Evolutionary conservation across 2,113 vertebrate genomes (phyloP).

Genomic region (Eubucco bourcierii): DNA sequence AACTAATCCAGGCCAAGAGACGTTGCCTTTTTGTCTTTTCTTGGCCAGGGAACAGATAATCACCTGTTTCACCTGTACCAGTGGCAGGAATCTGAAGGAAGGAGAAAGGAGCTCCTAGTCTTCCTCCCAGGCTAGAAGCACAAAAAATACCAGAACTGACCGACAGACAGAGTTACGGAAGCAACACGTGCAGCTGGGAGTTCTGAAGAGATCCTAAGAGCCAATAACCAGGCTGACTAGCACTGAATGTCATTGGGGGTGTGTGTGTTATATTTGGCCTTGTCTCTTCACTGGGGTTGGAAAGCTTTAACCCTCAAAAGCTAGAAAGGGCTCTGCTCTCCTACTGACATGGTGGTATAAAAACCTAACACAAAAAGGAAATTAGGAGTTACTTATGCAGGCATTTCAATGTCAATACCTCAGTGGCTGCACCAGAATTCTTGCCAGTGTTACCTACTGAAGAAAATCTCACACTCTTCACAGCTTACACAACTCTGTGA

Average conservation of each 20-base stretch:
- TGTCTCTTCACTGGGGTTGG: not conserved
- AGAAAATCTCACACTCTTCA: not conserved
- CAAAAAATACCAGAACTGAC: not conserved
- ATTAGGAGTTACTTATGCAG: not conserved
- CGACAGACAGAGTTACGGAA: rapidly evolving
- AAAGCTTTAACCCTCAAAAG: not conserved
- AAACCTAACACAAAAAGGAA: not conserved
- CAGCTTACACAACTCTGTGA: not conserved
- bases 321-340: not conserved
- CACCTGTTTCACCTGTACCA: rapidly evolving
- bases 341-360: not conserved
- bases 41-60: not conserved
- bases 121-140: not conserved
- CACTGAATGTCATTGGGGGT: not conserved
- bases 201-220: not conserved
- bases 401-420: not conserved
- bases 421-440: not conserved
- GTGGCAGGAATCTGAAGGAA: not conserved
- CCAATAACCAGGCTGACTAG: not conserved
- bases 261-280: not conserved
- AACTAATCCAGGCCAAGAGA: not conserved
- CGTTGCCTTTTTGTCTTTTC: not conserved
- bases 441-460: not conserved
- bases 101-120: not conserved
- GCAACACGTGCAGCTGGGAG: not conserved